Evolutionary conservation across 2,888 invertebrate genomes (phyloP), one percentile per base, ranked within the genome.

Genomic region (Campoletis raptor): DNA sequence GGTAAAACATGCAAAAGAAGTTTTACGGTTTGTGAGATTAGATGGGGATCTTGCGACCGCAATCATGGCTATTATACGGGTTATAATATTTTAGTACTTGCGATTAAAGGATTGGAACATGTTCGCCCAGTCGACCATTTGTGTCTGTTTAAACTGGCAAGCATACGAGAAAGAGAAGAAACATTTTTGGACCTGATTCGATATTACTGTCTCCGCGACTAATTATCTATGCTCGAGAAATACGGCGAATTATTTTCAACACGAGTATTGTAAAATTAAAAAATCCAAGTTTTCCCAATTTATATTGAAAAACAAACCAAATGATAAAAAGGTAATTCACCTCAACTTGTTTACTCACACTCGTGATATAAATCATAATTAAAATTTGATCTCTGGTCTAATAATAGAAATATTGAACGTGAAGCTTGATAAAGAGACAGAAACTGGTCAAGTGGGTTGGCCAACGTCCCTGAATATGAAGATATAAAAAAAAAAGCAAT

Each of bases 31-130:
- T 10, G 85, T 86, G 89, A 91, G 91, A 92, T 92, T 92, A 92
- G 90, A 88, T 81, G 85, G 40, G 90, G 90, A 92, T 92, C 90
- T 91, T 87, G 90, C 87, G 30, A 86, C 72, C 86, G 90, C 88
- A 81, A 90, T 91, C 88, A 86, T 87, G 85, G 85, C 90, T 90
- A 91, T 91, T 91, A 90, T 90, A 88, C 88, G 89, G 89, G 89
- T 90, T 92, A 90, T 91, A 90, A 92, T 91, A 92, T 91, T 90
- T 91, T 90, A 92, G 91, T 90, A 88, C 87, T 52, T 81, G 91
- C 90, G 91, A 92, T 92, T 92, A 92, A 90, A 87, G 91, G 90
- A 91, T 92, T 83, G 89, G 86, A 79, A 87, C 45, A 64, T 77
- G 52, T 64, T 15, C 67, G 54, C 86, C 86, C 82, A 88, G 88